phyloP scores from a whole-genome alignment of 2,113 vertebrate species.

The human (Homo sapiens) region GRCh38 chr12:121733001-121733500 shows the following conservation, averaged over 20 bases:
- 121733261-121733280: no score
- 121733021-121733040: not conserved
- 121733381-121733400: no score
- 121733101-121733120: not conserved
- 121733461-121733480: no score
- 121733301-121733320: no score
- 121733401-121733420: no score
- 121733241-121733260: not conserved
- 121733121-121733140: not conserved
- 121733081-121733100: not conserved
- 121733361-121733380: no score
- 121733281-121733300: no score
- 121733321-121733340: no score
- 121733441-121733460: no score
- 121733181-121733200: not conserved
- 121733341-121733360: no score
- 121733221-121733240: not conserved
- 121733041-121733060: not conserved
- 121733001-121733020: not conserved
- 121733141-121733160: not conserved
- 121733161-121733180: not conserved
- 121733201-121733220: not conserved
- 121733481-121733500: no score
- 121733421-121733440: no score
- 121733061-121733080: not conserved